phyloP scores from a whole-genome alignment of 64 coral and sea anemone species.

The Stylophora pistillata region DNA sequence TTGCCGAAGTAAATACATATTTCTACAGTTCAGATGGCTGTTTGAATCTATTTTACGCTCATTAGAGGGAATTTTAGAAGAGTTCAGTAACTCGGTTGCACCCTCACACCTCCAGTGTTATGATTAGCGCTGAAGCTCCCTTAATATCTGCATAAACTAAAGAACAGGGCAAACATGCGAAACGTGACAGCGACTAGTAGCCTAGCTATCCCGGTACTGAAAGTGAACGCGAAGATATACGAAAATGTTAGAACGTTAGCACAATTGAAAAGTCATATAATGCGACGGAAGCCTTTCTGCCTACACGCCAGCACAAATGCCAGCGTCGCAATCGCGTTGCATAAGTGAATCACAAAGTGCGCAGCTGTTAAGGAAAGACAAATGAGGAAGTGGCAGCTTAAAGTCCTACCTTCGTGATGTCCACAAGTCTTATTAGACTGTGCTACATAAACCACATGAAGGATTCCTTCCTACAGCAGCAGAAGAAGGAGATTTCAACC shows the following conservation, averaged over 20 bases:
- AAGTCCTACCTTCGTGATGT: conserved; percentile 5
- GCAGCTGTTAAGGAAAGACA: not conserved
- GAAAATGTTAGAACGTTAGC: too few species aligned
- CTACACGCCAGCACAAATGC: too few species aligned
- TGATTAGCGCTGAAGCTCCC: not conserved
- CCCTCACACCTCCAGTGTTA: conserved; percentile 20
- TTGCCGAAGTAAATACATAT: not conserved
- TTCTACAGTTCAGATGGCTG: not conserved
- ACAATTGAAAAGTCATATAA: too few species aligned
- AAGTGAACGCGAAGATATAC: not conserved
- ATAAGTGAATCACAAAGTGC: not conserved
- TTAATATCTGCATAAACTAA: not conserved
- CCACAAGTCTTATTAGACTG: conserved; percentile 11
- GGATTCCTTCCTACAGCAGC: not conserved
- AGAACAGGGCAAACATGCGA: not conserved
- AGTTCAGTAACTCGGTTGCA: not conserved
- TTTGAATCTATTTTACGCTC: not conserved
- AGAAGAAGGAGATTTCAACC: not conserved
- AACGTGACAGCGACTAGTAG: not conserved
- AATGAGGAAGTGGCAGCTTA: not conserved
- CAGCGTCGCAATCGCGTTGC: not conserved
- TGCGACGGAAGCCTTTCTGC: too few species aligned
- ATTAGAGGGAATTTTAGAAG: not conserved
- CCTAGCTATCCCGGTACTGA: not conserved
- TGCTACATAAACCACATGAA: conserved; percentile 1